Percentiles rank a stretch among this genome's conserved stretches.
Conservation (phyloP, 2,113 vertebrate species). For the Penelope pileata region DNA sequence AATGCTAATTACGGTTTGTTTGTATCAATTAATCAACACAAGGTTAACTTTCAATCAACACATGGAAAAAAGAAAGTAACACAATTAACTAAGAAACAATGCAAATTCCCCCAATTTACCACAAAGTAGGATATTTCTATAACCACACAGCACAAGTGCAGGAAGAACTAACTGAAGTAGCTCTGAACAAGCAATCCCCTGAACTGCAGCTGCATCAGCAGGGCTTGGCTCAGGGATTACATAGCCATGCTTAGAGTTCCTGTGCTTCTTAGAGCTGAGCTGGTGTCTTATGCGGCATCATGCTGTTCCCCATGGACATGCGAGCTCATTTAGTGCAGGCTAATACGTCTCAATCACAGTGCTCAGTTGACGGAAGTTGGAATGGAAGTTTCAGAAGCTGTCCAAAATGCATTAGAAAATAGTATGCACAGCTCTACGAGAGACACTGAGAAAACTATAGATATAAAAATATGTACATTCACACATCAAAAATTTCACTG, state of each 20-base stretch:
- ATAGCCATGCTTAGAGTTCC: background rate
- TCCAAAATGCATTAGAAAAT: background rate
- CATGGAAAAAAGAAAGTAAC: background rate
- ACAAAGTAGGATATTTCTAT: background rate
- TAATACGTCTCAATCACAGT: background rate
- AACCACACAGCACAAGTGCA: background rate
- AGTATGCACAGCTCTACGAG: background rate
- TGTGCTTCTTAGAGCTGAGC: background rate
- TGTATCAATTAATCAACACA: conserved; percentile 55
- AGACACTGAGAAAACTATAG: background rate
- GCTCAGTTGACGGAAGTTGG: background rate
- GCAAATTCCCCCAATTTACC: background rate
- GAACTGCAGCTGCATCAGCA: background rate
- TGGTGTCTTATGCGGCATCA: rapidly evolving
- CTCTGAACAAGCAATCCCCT: background rate
- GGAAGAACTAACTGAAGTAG: background rate
- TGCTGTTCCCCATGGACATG: rapidly evolving
- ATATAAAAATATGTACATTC: background rate
- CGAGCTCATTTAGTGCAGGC: background rate
- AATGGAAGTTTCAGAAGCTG: background rate
- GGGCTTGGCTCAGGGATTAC: rapidly evolving
- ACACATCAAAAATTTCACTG: background rate
- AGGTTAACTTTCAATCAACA: conserved; percentile 38
- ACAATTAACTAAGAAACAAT: background rate
- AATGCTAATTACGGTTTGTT: conserved; percentile 51